These are phyloP conservation scores for Caenorhabditis sp. DNA, from an alignment of 2,888 invertebrate genomes.

Conservation along the genomic window DNA sequence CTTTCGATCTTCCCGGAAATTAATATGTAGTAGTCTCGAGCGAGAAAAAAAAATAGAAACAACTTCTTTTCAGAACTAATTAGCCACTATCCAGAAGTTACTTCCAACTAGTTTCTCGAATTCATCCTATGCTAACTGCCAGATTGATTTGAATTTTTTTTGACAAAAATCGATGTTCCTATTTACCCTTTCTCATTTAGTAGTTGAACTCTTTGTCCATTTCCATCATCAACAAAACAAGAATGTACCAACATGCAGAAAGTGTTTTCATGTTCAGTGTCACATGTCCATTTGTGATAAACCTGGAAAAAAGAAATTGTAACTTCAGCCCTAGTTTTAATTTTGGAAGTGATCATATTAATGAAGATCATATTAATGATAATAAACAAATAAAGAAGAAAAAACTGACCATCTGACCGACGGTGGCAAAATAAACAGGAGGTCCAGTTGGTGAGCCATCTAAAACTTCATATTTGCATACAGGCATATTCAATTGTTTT, in stretches of 20 bases:
- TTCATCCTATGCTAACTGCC: too few relatives aligned
- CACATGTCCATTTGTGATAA: constrained; percentile 71
- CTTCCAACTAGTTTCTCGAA: too few relatives aligned
- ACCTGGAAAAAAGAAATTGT: constrained; percentile 54
- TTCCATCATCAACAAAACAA: constrained; percentile 69
- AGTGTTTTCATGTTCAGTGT: constrained; percentile 62
- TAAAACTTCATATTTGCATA: constrained; percentile 69
- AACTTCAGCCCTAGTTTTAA: too few relatives aligned
- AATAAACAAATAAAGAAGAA: neutral
- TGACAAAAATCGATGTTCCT: neutral
- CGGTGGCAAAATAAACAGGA: constrained; percentile 67
- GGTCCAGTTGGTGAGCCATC: constrained; percentile 66
- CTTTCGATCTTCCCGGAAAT: too few relatives aligned
- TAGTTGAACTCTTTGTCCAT: constrained; percentile 66
- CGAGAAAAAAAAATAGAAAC: too few relatives aligned
- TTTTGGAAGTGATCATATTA: too few relatives aligned
- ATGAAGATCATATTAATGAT: neutral
- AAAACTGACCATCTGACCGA: constrained; percentile 65
- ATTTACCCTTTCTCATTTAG: constrained; percentile 65
- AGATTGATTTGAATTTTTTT: neutral
- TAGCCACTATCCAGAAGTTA: too few relatives aligned
- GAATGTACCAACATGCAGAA: constrained; percentile 70
- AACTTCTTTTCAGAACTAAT: too few relatives aligned
- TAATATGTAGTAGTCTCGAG: too few relatives aligned
- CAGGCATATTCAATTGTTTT: constrained; percentile 68